Base-by-base conservation (phyloP, 1,140 invertebrate species). In the Helicoverpa armigera region DNA sequence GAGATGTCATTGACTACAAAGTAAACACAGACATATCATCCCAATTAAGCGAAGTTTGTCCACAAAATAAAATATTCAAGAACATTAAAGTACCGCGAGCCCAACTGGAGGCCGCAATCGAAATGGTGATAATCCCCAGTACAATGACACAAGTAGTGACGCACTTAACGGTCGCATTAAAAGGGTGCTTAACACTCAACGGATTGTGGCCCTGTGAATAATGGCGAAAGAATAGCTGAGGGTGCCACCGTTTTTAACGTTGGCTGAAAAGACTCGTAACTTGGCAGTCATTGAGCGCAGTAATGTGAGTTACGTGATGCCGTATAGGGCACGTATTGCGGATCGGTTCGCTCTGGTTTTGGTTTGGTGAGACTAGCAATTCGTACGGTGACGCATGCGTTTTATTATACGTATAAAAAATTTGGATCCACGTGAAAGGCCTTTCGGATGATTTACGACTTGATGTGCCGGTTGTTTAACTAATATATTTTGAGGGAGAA, bases 151-250 rank as follows among this genome's bases (percentile, higher is more conserved):
- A 58, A 83, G 83, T 85, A 83, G 83, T 84, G 83, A 83, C 77
- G 77, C 83, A 80, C 85, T 85, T 87, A 87, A 88, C 85, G 81
- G 79, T 51, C 77, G 65, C 86, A 89, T 89, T 88, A 89, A 89
- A 85, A 85, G 82, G 86, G 87, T 86, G 83, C 87, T 89, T 85
- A 89, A 82, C 87, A 87, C 86, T 75, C 85, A 82, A 80, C 83
- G 86, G 86, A 87, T 89, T 86, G 85, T 79, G 63, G 79, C 79
- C 51, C 82, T 85, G 86, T 86, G 85, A 89, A 87, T 89, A 89
- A 89, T 87, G 86, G 86, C 74, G 61, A 87, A 87, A 85, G 83
- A 89, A 89, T 87, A 87, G 86, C 86, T 87, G 79, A 82, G 84
- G 83, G 82, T 79, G 80, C 85, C 80, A 81, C 81, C 85, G 84